These are phyloP conservation scores for Chunga burmeisteri DNA, from an alignment of 2,113 vertebrate genomes.

Conservation along the genomic window DNA sequence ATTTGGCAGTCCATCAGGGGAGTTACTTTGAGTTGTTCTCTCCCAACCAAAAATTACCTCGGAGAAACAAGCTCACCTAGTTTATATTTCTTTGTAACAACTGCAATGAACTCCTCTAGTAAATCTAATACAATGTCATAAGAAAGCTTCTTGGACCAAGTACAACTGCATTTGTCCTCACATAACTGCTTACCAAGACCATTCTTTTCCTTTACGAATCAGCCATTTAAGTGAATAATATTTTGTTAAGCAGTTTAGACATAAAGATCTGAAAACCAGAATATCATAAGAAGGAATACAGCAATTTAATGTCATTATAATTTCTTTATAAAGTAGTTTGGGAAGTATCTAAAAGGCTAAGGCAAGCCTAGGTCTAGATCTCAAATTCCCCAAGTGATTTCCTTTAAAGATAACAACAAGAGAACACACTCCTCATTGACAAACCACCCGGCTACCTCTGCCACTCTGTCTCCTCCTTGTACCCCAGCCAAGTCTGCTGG, in stretches of 20 bases:
- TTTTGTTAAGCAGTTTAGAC: neutral
- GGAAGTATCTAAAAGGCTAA: neutral
- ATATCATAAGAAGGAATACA: neutral
- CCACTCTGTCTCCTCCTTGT: conserved; percentile 70
- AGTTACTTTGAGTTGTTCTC: neutral
- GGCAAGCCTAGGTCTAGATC: neutral
- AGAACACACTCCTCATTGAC: neutral
- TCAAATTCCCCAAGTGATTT: neutral
- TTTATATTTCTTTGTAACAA: neutral
- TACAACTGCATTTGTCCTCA: neutral
- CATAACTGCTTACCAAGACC: neutral
- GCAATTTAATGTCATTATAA: neutral
- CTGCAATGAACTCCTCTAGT: neutral
- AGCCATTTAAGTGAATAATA: neutral
- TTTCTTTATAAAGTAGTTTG: neutral
- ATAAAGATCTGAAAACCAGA: neutral
- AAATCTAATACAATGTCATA: neutral
- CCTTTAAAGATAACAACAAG: neutral
- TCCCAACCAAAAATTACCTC: neutral
- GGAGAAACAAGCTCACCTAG: neutral
- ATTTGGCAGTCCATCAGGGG: neutral
- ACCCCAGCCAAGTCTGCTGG: conserved; percentile 74
- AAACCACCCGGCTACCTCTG: conserved; percentile 70
- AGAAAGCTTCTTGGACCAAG: neutral
- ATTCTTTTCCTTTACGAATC: neutral